Percentiles rank a stretch among this genome's conserved stretches.
Conservation (phyloP, 2,888 invertebrate species). For the Mythimna pallens region DNA sequence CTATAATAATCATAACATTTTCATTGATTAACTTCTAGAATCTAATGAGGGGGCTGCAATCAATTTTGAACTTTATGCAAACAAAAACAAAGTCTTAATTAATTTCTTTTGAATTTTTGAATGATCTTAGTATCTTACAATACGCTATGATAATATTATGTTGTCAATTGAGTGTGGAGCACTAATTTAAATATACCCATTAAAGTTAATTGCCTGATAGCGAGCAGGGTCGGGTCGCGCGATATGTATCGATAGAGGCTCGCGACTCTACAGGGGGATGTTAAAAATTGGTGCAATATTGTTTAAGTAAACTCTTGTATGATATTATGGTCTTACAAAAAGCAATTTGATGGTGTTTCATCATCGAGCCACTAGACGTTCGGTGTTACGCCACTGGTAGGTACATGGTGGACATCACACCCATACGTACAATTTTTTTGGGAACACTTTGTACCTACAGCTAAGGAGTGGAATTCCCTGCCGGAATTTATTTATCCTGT, state of each 20-base stretch:
- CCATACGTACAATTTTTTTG: no score
- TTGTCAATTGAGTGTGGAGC: slow-evolving; percentile 82
- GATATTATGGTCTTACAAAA: background rate
- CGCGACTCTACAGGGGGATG: slow-evolving; percentile 64
- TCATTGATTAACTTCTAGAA: slow-evolving; percentile 67
- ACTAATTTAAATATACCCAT: slow-evolving; percentile 89
- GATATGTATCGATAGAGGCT: slow-evolving; percentile 70
- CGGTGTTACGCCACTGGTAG: no score
- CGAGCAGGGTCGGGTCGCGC: slow-evolving; percentile 76
- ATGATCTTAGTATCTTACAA: slow-evolving; percentile 55
- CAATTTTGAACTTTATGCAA: slow-evolving; percentile 44
- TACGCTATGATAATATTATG: slow-evolving; percentile 67
- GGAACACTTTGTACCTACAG: no score
- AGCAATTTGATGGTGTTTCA: no score
- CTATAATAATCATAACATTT: slow-evolving; percentile 61
- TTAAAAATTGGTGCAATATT: background rate
- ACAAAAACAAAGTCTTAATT: slow-evolving; percentile 27
- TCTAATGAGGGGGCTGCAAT: slow-evolving; percentile 24
- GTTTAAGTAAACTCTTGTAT: background rate
- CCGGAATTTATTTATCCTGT: no score
- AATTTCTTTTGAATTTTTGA: slow-evolving; percentile 21
- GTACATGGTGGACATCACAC: no score
- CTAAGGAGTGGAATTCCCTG: no score
- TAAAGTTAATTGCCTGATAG: slow-evolving; percentile 89
- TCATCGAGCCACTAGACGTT: no score